Evolutionary conservation across 2,888 invertebrate species (phyloP).

Genomic region (Pycnomerus fuliginosus): DNA sequence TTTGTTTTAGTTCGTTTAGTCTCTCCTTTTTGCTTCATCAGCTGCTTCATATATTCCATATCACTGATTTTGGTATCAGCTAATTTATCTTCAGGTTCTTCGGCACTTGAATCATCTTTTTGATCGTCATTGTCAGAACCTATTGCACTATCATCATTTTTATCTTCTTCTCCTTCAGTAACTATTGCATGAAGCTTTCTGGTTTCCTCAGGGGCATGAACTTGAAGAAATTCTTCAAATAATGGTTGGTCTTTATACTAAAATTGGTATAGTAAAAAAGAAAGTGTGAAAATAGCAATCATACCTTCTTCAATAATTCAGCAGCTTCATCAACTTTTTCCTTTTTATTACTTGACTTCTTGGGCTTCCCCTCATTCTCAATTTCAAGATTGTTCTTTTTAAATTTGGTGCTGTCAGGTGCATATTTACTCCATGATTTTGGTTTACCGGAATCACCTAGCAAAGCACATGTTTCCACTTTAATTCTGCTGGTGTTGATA

Average conservation of each 20-base stretch:
- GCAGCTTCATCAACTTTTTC: constrained; percentile 39
- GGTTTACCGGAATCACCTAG: constrained; percentile 76
- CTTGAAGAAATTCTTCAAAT: constrained; percentile 85
- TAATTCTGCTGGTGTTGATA: constrained; percentile 79
- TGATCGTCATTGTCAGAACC: constrained; percentile 36
- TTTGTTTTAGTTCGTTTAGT: constrained; percentile 34
- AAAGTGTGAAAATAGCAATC: neutral
- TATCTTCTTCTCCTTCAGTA: constrained; percentile 43
- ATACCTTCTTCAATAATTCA: constrained; percentile 10
- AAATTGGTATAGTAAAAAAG: constrained; percentile 27
- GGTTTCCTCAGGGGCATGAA: constrained; percentile 64
- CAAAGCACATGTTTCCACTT: constrained; percentile 71
- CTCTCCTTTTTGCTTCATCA: constrained; percentile 58
- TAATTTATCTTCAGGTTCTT: constrained; percentile 53
- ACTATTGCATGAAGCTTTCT: constrained; percentile 32
- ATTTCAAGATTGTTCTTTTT: constrained; percentile 51
- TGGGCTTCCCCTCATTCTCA: too few species aligned
- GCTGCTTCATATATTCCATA: constrained; percentile 71
- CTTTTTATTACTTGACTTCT: constrained; percentile 3
- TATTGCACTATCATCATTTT: constrained; percentile 48
- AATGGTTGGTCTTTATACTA: constrained; percentile 84
- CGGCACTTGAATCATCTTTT: too few species aligned
- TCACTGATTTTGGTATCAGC: constrained; percentile 76
- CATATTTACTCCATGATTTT: constrained; percentile 91
- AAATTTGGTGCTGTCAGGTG: constrained; percentile 71